These are phyloP conservation scores for Sussaba pulchella DNA, from an alignment of 2,888 invertebrate genomes.

Conservation along the genomic window DNA sequence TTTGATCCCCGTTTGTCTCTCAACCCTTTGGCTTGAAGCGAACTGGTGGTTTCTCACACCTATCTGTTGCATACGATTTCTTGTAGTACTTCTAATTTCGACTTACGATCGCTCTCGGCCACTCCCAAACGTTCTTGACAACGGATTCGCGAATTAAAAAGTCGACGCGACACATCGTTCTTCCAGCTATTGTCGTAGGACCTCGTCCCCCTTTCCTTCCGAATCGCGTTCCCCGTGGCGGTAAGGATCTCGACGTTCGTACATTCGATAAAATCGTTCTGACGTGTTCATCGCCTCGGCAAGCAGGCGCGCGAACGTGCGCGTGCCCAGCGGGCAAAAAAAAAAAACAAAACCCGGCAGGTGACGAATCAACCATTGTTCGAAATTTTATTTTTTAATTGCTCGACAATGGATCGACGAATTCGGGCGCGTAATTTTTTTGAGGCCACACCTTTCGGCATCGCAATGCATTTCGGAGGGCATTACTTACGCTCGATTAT, in stretches of 20 bases:
- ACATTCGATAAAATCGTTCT: slow-evolving; percentile 53
- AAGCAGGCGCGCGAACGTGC: slow-evolving; percentile 81
- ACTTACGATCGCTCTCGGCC: slow-evolving; percentile 11
- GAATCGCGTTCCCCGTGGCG: slow-evolving; percentile 59
- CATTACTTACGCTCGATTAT: slow-evolving; percentile 74
- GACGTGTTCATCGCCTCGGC: slow-evolving; percentile 80
- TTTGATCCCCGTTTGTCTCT: background rate
- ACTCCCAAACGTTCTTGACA: slow-evolving; percentile 44
- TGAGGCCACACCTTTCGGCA: slow-evolving; percentile 80
- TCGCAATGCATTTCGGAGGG: slow-evolving; percentile 71
- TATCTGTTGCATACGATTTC: slow-evolving; percentile 49
- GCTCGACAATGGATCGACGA: slow-evolving; percentile 77
- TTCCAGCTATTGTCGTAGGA: too few relatives aligned
- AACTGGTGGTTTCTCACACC: slow-evolving; percentile 53
- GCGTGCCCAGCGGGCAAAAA: slow-evolving; percentile 74
- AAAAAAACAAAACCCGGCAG: slow-evolving; percentile 81
- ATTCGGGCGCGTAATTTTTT: slow-evolving; percentile 65
- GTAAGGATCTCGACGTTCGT: slow-evolving; percentile 38
- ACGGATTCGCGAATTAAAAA: slow-evolving; percentile 24
- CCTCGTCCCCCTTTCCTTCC: too few relatives aligned
- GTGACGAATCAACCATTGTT: slow-evolving; percentile 78
- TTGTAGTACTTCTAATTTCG: slow-evolving; percentile 58
- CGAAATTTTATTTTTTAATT: slow-evolving; percentile 81
- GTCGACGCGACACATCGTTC: slow-evolving; percentile 48
- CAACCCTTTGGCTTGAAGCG: slow-evolving; percentile 47